Evolutionary conservation across 2,888 invertebrate species (phyloP).

Genomic region (Liodrosophila aerea): DNA sequence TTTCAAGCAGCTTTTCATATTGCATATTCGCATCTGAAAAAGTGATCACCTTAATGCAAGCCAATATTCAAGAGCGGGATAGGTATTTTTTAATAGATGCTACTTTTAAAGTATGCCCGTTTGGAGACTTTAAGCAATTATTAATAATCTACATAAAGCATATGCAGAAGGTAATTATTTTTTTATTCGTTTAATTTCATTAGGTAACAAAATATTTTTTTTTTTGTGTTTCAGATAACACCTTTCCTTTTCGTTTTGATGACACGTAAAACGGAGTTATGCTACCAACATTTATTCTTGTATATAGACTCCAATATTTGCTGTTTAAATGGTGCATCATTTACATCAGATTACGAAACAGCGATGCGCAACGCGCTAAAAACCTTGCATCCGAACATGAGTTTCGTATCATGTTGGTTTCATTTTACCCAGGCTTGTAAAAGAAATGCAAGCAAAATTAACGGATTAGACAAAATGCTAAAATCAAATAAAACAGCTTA

Average conservation of each 20-base stretch:
- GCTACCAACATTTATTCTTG: conserved; percentile 12
- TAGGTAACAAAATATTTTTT: too few species aligned
- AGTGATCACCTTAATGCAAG: conserved; percentile 13
- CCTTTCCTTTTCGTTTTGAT: conserved; percentile 11
- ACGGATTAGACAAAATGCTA: conserved; percentile 5
- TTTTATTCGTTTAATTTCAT: neutral
- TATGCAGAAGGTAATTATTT: conserved; percentile 17
- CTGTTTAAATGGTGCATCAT: conserved; percentile 12
- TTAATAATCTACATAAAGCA: conserved; percentile 9
- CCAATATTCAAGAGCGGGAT: conserved; percentile 6
- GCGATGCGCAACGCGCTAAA: conserved; percentile 5
- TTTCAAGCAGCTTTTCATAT: too few species aligned
- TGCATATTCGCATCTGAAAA: conserved; percentile 8
- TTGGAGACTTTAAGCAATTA: conserved; percentile 4
- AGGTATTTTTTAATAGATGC: conserved; percentile 10
- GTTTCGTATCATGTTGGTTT: conserved; percentile 10
- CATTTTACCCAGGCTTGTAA: conserved; percentile 8
- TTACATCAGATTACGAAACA: conserved; percentile 8
- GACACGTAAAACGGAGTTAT: conserved; percentile 13
- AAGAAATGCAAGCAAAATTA: conserved; percentile 2
- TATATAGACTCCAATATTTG: conserved; percentile 14
- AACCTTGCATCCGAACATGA: conserved; percentile 4
- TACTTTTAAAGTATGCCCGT: conserved; percentile 11
- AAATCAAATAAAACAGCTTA: conserved; percentile 10
- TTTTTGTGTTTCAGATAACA: neutral